Conservation (phyloP, 37 sponge, comb jelly and placozoan genomes). For the Halichondria panicea region DNA sequence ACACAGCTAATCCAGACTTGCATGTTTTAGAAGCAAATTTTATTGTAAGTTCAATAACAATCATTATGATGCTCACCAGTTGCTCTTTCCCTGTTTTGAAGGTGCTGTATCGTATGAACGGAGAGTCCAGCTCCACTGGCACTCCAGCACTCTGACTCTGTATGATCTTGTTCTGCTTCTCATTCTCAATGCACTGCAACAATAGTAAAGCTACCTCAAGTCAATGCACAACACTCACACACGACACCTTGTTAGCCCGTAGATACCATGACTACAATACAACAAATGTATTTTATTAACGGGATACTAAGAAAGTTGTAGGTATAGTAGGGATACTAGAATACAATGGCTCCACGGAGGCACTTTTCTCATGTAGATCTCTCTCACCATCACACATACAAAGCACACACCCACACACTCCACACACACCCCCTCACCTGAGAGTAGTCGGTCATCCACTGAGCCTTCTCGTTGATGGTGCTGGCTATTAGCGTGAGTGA, state of each 20-base stretch:
- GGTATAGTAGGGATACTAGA: neutral
- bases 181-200: slow-evolving; percentile 49
- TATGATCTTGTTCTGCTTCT: slow-evolving; percentile 51
- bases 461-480: slow-evolving; percentile 51
- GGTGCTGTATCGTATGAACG: slow-evolving; percentile 59
- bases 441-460: slow-evolving; percentile 64
- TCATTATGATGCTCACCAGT: slow-evolving; percentile 39
- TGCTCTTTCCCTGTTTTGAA: slow-evolving; percentile 67
- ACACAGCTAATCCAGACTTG: too few relatives aligned
- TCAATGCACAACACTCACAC: neutral
- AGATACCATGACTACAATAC: too few relatives aligned
- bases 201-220: neutral
- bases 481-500: slow-evolving; percentile 17
- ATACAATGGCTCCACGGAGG: neutral
- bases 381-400: neutral
- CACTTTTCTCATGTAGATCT: neutral
- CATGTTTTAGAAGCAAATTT: neutral
- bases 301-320: too few relatives aligned
- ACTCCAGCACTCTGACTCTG: slow-evolving; percentile 45
- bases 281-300: too few relatives aligned
- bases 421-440: slow-evolving; percentile 33
- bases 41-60: neutral
- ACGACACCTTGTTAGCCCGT: neutral
- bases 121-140: slow-evolving; percentile 57
- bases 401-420: neutral